These are phyloP conservation scores for Oscheius sp. DNA, from an alignment of 1,140 invertebrate genomes.

Conservation along the genomic window DNA sequence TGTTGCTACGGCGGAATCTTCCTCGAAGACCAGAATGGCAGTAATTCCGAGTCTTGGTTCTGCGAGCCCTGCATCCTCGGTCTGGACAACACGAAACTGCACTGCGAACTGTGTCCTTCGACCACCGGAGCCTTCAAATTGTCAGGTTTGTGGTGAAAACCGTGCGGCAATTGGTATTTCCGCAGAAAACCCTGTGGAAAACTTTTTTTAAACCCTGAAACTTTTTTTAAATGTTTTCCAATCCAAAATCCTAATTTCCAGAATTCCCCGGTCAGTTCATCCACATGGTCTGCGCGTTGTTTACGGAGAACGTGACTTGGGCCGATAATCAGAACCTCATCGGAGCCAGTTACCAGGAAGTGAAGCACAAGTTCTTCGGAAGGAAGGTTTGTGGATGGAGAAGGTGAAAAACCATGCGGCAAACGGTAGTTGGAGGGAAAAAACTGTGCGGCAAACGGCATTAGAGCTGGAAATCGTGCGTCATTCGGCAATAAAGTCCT, in stretches of 20 bases:
- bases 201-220: background rate
- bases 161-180: too few species aligned
- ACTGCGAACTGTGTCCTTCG: background rate
- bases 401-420: too few species aligned
- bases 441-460: too few species aligned
- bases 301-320: background rate
- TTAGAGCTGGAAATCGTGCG: too few species aligned
- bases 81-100: background rate
- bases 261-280: constrained; percentile 2
- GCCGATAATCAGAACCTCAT: background rate
- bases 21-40: background rate
- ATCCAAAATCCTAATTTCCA: background rate
- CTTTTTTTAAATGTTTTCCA: background rate
- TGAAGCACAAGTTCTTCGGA: background rate
- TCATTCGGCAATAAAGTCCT: too few species aligned
- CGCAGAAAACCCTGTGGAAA: too few species aligned
- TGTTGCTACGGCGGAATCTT: background rate
- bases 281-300: background rate
- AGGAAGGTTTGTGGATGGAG: background rate
- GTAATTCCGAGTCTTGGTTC: background rate
- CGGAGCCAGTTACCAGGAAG: background rate
- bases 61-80: background rate
- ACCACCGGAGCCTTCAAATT: background rate
- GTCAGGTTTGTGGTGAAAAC: background rate
- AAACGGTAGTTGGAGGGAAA: too few species aligned